Conservation (phyloP, 35 echinoderm and acorn worm genomes). For the Ptychodera flava region DNA sequence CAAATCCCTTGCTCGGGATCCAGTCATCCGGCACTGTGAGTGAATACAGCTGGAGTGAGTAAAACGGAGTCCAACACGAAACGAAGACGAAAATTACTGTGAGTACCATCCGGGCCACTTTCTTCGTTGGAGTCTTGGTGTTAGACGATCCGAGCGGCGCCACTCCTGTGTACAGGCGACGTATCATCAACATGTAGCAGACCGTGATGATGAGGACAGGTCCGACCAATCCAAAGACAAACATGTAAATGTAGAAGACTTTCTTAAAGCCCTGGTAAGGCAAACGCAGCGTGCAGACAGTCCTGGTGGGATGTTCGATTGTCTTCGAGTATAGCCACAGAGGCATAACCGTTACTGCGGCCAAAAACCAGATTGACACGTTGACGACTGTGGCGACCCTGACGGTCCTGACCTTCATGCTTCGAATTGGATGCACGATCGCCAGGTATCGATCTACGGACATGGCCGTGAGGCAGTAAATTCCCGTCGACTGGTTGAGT, state of each 20-base stretch:
- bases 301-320: neutral
- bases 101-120: conserved; percentile 65
- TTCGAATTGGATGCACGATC: neutral
- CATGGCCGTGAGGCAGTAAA: neutral
- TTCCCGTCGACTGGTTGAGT: neutral
- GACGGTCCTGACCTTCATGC: neutral
- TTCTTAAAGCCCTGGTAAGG: neutral
- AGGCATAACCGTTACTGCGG: neutral
- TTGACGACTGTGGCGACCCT: neutral
- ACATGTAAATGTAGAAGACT: conserved; percentile 27
- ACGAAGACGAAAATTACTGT: conserved; percentile 63
- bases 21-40: neutral
- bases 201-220: conserved; percentile 47
- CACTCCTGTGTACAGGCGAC: conserved; percentile 35
- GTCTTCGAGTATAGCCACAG: neutral
- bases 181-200: conserved; percentile 47
- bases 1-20: neutral
- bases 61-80: conserved; percentile 79
- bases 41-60: conserved; percentile 30
- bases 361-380: neutral
- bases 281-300: neutral
- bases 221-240: conserved; percentile 48
- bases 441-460: neutral
- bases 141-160: conserved; percentile 23
- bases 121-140: conserved; percentile 36